Evolutionary conservation across 1,140 invertebrate species (phyloP).

Genomic region (Drosophila subpulchrella): DNA sequence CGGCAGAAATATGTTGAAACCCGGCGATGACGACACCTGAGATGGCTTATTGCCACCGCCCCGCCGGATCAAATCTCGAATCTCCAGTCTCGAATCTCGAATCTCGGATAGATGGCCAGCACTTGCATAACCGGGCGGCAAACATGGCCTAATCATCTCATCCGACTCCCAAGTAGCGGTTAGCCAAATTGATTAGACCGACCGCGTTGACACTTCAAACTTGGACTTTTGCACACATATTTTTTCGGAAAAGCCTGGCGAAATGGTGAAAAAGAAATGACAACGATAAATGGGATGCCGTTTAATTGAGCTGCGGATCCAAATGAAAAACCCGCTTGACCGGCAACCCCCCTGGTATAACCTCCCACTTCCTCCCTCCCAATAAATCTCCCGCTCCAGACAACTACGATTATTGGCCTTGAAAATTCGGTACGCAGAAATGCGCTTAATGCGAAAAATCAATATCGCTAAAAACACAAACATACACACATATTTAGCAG

Average conservation of each 20-base stretch:
- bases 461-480: constrained; percentile 67
- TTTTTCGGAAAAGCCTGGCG: constrained; percentile 29
- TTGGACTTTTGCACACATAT: constrained; percentile 62
- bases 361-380: constrained; percentile 22
- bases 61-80: constrained; percentile 29
- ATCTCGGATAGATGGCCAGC: constrained; percentile 34
- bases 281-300: constrained; percentile 36
- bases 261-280: constrained; percentile 1
- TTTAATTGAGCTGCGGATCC: constrained; percentile 59
- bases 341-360: constrained; percentile 18
- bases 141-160: constrained; percentile 80
- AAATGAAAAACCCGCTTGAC: constrained; percentile 61
- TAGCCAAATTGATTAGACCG: constrained; percentile 72
- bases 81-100: not conserved
- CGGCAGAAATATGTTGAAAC: constrained; percentile 71
- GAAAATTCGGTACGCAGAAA: constrained; percentile 78
- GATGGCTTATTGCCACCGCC: constrained; percentile 70
- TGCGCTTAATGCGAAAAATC: constrained; percentile 82
- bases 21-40: constrained; percentile 68
- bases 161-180: constrained; percentile 50
- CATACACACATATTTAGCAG: constrained; percentile 32
- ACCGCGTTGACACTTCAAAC: constrained; percentile 68
- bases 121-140: constrained; percentile 72
- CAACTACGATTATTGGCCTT: constrained; percentile 68
- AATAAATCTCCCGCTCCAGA: no score